Conservation (phyloP, 1,140 invertebrate genomes). For the Papilio polyxenes region DNA sequence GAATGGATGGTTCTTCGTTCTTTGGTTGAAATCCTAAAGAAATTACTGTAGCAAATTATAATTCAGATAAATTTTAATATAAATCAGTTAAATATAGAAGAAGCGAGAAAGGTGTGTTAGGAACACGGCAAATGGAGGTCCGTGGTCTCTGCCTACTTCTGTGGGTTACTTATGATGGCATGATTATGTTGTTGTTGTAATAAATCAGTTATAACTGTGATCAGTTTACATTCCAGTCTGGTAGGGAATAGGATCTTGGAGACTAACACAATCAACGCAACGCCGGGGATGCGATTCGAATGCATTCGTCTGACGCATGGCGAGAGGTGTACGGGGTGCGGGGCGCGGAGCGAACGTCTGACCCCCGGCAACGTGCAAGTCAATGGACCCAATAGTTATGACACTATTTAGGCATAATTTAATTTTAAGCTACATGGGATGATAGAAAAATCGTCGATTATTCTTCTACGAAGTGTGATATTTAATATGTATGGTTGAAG, state of each 20-base stretch:
- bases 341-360: background rate
- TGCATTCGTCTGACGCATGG: conserved; percentile 15
- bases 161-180: too few relatives aligned
- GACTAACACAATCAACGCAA: conserved; percentile 28
- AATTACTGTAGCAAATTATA: background rate
- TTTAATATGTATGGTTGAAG: too few relatives aligned
- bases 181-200: too few relatives aligned
- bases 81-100: background rate
- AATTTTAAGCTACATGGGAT: too few relatives aligned
- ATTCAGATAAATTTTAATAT: background rate
- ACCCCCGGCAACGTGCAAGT: conserved; percentile 7
- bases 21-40: background rate
- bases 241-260: conserved; percentile 23
- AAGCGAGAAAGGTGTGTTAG: too few relatives aligned
- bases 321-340: background rate
- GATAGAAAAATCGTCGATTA: too few relatives aligned
- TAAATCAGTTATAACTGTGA: background rate
- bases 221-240: conserved; percentile 25
- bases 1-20: too few relatives aligned
- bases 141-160: too few relatives aligned
- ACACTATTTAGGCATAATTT: conserved; percentile 3
- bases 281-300: conserved; percentile 4
- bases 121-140: too few relatives aligned
- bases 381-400: conserved; percentile 7
- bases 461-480: too few relatives aligned